Conservation (phyloP, 2,888 invertebrate species). For the Drosophila paramelanica region DNA sequence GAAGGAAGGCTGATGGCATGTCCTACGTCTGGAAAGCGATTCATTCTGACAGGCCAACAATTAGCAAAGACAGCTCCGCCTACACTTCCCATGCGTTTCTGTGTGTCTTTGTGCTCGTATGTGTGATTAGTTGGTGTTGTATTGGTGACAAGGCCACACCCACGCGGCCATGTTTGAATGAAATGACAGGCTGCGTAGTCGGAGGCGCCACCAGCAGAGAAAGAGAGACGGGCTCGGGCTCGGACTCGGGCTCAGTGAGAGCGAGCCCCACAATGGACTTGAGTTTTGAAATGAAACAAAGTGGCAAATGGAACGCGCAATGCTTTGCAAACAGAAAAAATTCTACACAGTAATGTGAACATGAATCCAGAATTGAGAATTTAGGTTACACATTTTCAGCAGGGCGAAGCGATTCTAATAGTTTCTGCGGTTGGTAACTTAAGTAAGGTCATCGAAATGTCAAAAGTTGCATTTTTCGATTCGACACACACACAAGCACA, state of each 20-base stretch:
- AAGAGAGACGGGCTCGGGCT: slow-evolving; percentile 23
- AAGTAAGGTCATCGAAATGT: slow-evolving; percentile 85
- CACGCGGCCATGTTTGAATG: slow-evolving; percentile 85
- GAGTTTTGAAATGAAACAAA: slow-evolving; percentile 23
- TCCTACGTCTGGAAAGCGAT: slow-evolving; percentile 52
- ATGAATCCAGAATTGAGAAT: slow-evolving; percentile 59
- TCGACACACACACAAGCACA: slow-evolving; percentile 47
- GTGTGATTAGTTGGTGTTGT: slow-evolving; percentile 8
- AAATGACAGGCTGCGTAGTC: slow-evolving; percentile 58
- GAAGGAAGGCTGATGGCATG: slow-evolving; percentile 31
- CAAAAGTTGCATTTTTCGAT: slow-evolving; percentile 82
- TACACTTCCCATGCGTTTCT: slow-evolving; percentile 39
- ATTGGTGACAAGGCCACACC: slow-evolving; percentile 81
- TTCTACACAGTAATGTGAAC: slow-evolving; percentile 52
- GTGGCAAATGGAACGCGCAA: slow-evolving; percentile 61
- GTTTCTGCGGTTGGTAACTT: slow-evolving; percentile 55
- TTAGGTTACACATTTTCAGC: slow-evolving; percentile 75
- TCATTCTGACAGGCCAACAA: slow-evolving; percentile 63
- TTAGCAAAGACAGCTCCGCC: slow-evolving; percentile 68
- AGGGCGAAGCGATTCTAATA: slow-evolving; percentile 30
- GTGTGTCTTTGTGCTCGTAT: slow-evolving; percentile 20
- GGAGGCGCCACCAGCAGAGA: slow-evolving; percentile 38
- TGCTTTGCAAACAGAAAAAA: slow-evolving; percentile 30
- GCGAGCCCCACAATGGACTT: slow-evolving; percentile 8
- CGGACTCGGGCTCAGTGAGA: slow-evolving; percentile 3